Evolutionary conservation across 2,113 vertebrate species (phyloP), one percentile per base, ranked within the genome.

Genomic region (Mohoua ochrocephala): DNA sequence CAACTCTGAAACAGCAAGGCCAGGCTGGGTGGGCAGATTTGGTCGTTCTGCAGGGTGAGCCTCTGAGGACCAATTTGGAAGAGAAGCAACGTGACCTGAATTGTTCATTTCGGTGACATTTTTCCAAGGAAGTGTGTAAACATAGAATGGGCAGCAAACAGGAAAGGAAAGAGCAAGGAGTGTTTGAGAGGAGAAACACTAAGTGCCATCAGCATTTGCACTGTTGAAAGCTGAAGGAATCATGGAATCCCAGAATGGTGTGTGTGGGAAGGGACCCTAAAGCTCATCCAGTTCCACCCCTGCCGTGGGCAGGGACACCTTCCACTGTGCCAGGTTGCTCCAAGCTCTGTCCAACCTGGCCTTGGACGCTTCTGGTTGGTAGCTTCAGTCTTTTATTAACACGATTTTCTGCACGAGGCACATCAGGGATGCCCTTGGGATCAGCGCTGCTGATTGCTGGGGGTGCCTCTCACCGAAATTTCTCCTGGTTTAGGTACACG

Each of bases 401-500:
- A 17, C 5, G 30, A 35, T 49, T 71, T 79, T 24, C 41, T 41
- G 30, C 65, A 47, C 10, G 3, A 8, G 27, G 11, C 42, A n/a
- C 10, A 3, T 60, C 52, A 8, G 41, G 5, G 4, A 10, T 4
- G 13, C 57, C 23, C 7, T 19, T 5, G 27, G 61, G n/a, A 9
- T 45, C 37, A 15, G 59, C 41, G 7, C 3, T 61, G 5, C 19
- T 4, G 0, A 13, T 41, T 8, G 2, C 17, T 16, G 22, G 11
- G 10, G 39, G 10, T 4, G 15, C 13, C 26, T 75, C 35, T 49
- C 1, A 13, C 19, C 33, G 56, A 49, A 22, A 57, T 41, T 93
- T 83, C 73, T 93, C 31, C 82, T 27, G 23, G 60, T 67, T 63
- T 87, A 99, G 99, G 89, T 98, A 98, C 93, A 98, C 98, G 33